A percentile compares a stretch with the other conserved stretches of the same genome.
These are phyloP conservation scores for Drosophila rellima DNA, from an alignment of 2,888 invertebrate species.

Conservation along the genomic window DNA sequence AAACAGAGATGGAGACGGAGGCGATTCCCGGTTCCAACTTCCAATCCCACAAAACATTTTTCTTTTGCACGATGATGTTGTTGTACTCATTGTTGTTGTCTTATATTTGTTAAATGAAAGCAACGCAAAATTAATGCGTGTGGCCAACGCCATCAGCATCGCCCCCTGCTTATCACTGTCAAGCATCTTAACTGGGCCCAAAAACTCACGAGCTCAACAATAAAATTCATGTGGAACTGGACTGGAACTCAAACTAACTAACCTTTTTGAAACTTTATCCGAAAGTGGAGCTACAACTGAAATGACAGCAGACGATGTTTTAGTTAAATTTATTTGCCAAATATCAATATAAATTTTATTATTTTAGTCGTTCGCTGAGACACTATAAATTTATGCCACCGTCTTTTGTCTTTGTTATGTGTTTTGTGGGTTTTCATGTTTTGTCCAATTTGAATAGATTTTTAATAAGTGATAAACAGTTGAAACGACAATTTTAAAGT, in stretches of 20 bases:
- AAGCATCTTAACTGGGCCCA: slow-evolving; percentile 52
- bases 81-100: slow-evolving; percentile 30
- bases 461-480: slow-evolving; percentile 75
- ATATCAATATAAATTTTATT: slow-evolving; percentile 74
- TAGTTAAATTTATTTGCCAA: slow-evolving; percentile 73
- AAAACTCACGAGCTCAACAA: slow-evolving; percentile 20
- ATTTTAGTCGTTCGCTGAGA: slow-evolving; percentile 32
- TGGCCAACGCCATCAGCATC: slow-evolving; percentile 78
- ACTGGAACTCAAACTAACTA: slow-evolving; percentile 27
- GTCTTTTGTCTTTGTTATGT: slow-evolving; percentile 44
- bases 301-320: slow-evolving; percentile 60
- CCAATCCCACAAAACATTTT: slow-evolving; percentile 69
- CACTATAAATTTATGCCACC: slow-evolving; percentile 62
- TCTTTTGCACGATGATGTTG: slow-evolving; percentile 38
- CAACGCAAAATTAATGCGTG: slow-evolving; percentile 78
- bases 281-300: slow-evolving; percentile 40
- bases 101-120: slow-evolving; percentile 69
- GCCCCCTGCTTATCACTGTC: slow-evolving; percentile 78
- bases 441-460: slow-evolving; percentile 67
- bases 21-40: slow-evolving; percentile 22
- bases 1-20: background rate
- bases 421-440: slow-evolving; percentile 27
- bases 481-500: slow-evolving; percentile 73
- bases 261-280: slow-evolving; percentile 38
- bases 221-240: slow-evolving; percentile 10